Evolutionary conservation across 2,113 vertebrate genomes (phyloP), one percentile per base, ranked within the genome.

Genomic region (Gulo gulo): DNA sequence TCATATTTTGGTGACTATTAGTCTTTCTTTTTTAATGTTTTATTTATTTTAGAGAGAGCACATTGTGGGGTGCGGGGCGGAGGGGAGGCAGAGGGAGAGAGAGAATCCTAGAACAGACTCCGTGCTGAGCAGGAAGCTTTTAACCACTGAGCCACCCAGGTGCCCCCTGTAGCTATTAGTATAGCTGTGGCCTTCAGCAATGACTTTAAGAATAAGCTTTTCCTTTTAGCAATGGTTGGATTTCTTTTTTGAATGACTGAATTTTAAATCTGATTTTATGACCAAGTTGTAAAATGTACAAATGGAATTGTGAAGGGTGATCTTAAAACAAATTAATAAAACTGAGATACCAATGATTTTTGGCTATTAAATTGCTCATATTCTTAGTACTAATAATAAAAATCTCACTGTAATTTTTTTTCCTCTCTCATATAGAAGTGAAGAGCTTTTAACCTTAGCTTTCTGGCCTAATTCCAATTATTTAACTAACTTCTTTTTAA

Each of bases 231-330:
- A 61, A 12, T 71, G 24, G 20, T 15, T 84, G 10, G 18, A 79
- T 84, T 92, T 91, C 7, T 94, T 74, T 94, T 76, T 91, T 74
- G 61, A 95, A 69, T 87, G 47, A 80, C 21, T 69, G 2, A n/a
- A 59, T 76, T 88, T 92, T 67, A 76, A 85, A 67, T 91, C 31
- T 86, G 47, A 65, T 74, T 95, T 86, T 81, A 91, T 26, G 21
- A 24, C 0, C 50, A 94, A 81, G 26, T 61, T 47, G 52, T 96
- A 94, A 82, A 91, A 45, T 42, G 2, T 52, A 69, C 26, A 76
- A 10, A 87, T 90, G 87, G 39, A 84, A 83, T 57, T 78, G 34
- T 85, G 21, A 76, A 52, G 26, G 26, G 13, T 71, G n/a, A 45
- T 91, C 7, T 76, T 82, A 87, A 93, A 87, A 63, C 31, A 79